phyloP scores from a whole-genome alignment of 2,888 invertebrate species.

The Pasiphila rectangulata region DNA sequence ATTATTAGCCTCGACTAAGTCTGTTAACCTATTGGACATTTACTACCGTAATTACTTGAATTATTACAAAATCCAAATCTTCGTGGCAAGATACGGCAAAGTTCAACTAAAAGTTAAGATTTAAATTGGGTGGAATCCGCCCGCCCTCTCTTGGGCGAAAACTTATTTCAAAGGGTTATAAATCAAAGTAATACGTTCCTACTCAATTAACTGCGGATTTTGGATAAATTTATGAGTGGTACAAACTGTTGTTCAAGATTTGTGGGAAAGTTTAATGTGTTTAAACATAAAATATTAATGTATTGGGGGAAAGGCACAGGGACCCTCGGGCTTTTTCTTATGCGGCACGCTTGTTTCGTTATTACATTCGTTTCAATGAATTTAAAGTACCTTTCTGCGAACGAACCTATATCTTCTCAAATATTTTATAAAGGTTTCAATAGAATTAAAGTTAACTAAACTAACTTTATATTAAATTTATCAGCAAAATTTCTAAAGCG shows the following conservation, averaged over 20 bases:
- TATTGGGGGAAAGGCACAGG: constrained; percentile 5
- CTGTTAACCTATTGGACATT: neutral
- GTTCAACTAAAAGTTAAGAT: constrained; percentile 68
- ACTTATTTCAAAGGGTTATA: constrained; percentile 68
- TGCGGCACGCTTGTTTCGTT: neutral
- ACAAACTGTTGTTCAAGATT: constrained; percentile 31
- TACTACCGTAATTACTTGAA: constrained; percentile 37
- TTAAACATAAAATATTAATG: constrained; percentile 20
- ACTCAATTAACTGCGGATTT: constrained; percentile 56
- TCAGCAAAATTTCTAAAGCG: no score
- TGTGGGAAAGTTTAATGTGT: constrained; percentile 30
- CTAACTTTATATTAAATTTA: no score
- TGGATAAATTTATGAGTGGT: constrained; percentile 23
- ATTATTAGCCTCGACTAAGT: constrained; percentile 9
- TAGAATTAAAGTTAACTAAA: no score
- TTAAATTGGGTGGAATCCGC: constrained; percentile 59
- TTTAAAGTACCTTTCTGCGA: no score
- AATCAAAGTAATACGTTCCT: constrained; percentile 67
- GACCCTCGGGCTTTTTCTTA: constrained; percentile 1
- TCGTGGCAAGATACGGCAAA: constrained; percentile 60
- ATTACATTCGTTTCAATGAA: neutral
- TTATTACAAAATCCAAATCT: constrained; percentile 61
- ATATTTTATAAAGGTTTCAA: no score
- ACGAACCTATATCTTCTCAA: no score
- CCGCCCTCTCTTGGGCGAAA: constrained; percentile 48